Base-by-base conservation (phyloP, 2,113 vertebrate species). In the Paedocypris sp. region DNA sequence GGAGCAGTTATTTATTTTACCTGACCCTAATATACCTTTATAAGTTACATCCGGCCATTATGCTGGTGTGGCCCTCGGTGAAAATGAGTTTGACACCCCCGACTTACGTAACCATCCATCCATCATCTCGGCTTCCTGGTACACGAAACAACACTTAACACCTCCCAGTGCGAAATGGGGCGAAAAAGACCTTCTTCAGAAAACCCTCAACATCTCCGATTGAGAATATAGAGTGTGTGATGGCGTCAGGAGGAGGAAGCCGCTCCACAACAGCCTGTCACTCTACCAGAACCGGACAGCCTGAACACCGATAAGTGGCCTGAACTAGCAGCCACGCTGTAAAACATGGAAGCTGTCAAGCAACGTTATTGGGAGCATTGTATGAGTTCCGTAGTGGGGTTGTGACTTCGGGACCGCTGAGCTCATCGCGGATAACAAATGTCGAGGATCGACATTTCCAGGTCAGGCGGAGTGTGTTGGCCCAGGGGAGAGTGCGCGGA, bases 251-350 rank as follows among this genome's bases (percentile, higher is more conserved):
- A 67, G 68, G 75, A 68, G 69, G 66, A 47, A 39, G 52, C 63
- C 60, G 39, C 64, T 64, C 62, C 69, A 62, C 67, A 70, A 51
- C 53, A 57, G 45, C 53, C 64, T 78, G 76, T 81, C 75, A 77
- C 72, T 67, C 39, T 1, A 11, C 38, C 72, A 61, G 57, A 69
- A 62, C 69, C 20, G 70, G 71, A 78, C 72, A 76, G 71, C 72
- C 59, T 57, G 46, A 64, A 62, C 20, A 39, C 25, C 65, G 71
- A 79, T 77, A 77, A 80, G 73, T 73, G 74, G 73, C 62, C 19
- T 51, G 64, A 70, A 69, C 73, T 70, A 75, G 46, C 70, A 66
- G 70, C 68, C 69, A 75, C 68, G 66, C 72, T 66, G 78, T 70
- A 38, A 38, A 56, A 56, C 36, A 56, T 29, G 15, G 23, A 28